Base-by-base conservation (phyloP, 2,797 vertebrate species). In the Tinamus major region DNA sequence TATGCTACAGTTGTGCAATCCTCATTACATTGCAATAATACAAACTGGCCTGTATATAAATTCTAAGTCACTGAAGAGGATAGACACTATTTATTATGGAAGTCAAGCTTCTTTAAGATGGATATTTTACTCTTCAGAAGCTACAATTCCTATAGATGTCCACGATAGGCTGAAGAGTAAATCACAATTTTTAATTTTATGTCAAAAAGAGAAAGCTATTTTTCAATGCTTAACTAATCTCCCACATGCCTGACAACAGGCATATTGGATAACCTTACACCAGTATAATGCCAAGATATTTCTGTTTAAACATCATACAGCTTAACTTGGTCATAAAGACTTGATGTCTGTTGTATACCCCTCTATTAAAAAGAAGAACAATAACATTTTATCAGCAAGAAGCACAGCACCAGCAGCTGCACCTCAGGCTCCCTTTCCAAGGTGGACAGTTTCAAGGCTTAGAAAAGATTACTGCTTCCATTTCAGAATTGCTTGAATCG, bases 261-360 rank as follows among this genome's bases (percentile, higher is more conserved):
- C 6, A 1, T n/a, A 64, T 13, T 55, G 44, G 64, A 0, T 77
- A 77, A 11, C 14, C 46, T 59, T 31, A 49, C 6, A 33, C 27
- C 46, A 74, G 51, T 7, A 69, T 4, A 64, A 26, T 12, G n/a
- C 15, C 33, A 51, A 77, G 33, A 72, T 27, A 63, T 1, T 21
- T 9, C 9, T 42, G 29, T 48, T 75, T 78, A 48, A 48, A 24
- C 58, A 81, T 58, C 46, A 80, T 13, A 39, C 0, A 4, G 9
- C 27, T 78, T 70, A 33, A 31, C 65, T 42, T 62, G 9, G 8
- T 67, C 29, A 49, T 7, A 4, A 80, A 74, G 26, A 61, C 39
- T 19, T 64, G 3, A 37, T 6, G 0, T 17, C 31, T 68, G 26
- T 37, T 23, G 17, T 13, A 44, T 29, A 78, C 13, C 0, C 0